phyloP scores from a whole-genome alignment of 2,113 vertebrate species.

The Nipponia nippon region DNA sequence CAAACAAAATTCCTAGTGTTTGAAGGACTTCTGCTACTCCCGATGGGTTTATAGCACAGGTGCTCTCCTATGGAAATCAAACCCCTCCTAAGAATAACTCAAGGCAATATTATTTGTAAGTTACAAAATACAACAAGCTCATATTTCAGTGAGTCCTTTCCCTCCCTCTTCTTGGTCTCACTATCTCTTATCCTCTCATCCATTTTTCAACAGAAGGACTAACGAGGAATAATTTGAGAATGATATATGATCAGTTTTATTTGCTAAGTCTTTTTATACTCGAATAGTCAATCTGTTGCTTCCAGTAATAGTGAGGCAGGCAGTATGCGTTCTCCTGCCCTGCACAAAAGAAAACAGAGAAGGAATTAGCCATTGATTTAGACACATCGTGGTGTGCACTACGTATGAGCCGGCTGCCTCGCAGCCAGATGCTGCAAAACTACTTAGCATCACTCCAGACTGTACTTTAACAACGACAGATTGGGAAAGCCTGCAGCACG shows the following conservation, averaged over 20 bases:
- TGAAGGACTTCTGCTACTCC: not conserved
- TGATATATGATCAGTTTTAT: not conserved
- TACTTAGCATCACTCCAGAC: not conserved
- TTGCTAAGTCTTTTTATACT: not conserved
- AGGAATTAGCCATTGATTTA: not conserved
- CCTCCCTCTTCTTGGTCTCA: not conserved
- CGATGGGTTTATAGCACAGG: not conserved
- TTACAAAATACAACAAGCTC: not conserved
- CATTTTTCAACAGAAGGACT: not conserved
- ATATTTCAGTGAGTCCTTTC: not conserved
- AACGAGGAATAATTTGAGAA: not conserved
- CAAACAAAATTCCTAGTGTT: not conserved
- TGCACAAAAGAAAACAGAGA: not conserved
- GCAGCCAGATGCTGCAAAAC: not conserved
- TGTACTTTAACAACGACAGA: not conserved
- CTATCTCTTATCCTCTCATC: not conserved
- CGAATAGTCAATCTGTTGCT: not conserved
- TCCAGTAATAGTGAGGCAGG: not conserved
- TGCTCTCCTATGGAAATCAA: not conserved
- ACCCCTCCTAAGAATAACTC: not conserved
- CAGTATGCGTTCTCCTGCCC: not conserved
- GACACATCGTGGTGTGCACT: rapidly evolving
- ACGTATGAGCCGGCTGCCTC: not conserved
- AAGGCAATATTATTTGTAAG: not conserved
- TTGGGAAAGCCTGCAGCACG: not conserved